Evolutionary conservation across 2,797 vertebrate species (phyloP).

Genomic region (Brachyalestes nurse): DNA sequence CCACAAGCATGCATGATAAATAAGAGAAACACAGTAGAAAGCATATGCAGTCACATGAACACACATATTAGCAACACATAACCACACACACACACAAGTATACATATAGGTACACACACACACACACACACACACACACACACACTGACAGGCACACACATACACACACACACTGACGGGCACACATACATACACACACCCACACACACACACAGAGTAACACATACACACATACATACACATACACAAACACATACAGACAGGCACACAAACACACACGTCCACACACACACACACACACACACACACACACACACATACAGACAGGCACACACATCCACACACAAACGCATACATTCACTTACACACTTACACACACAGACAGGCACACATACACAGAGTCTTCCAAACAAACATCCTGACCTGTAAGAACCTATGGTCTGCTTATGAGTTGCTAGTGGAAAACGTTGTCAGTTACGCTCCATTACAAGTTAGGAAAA

Average conservation of each 20-base stretch:
- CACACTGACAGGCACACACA: not conserved
- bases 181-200: not conserved
- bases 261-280: not conserved
- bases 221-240: too few species aligned
- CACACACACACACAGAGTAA: too few species aligned
- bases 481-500: not conserved
- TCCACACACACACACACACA: too few species aligned
- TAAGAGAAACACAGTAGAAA: conserved; percentile 34
- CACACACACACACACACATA: too few species aligned
- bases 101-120: too few species aligned
- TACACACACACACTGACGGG: too few species aligned
- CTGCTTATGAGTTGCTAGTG: conserved; percentile 2
- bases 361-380: not conserved
- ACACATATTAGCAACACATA: conserved; percentile 35
- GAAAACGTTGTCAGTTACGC: not conserved
- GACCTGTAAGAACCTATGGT: not conserved
- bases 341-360: too few species aligned
- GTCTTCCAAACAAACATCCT: not conserved
- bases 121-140: too few species aligned
- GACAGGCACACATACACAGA: not conserved
- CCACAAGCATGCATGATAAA: conserved; percentile 49
- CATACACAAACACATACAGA: not conserved
- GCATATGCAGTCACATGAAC: conserved; percentile 6
- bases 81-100: not conserved
- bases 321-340: not conserved